phyloP scores from a whole-genome alignment of 2,113 vertebrate species.

The Catharus minimus region DNA sequence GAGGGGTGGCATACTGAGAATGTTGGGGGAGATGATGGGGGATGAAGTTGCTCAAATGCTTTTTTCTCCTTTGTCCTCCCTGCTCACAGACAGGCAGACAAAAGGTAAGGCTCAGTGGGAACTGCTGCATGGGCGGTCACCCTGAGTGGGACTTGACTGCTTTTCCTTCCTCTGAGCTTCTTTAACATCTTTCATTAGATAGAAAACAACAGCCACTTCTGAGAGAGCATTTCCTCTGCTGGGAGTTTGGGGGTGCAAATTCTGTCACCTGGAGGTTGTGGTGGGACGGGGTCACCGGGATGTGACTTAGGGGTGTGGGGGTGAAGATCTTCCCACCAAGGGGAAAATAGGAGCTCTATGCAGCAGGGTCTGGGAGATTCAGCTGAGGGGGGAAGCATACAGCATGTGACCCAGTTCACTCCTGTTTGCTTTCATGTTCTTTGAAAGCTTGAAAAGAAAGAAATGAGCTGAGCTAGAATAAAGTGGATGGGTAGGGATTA shows the following conservation, averaged over 20 bases:
- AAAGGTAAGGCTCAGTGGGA: conserved; percentile 64
- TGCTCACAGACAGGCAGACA: conserved; percentile 74
- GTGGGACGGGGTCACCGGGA: neutral
- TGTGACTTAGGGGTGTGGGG: neutral
- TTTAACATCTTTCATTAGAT: neutral
- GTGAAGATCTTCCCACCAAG: fast-evolving
- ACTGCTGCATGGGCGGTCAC: fast-evolving
- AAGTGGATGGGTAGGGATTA: neutral
- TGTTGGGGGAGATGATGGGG: fast-evolving
- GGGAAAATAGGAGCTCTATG: neutral
- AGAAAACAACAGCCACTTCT: neutral
- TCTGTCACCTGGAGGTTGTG: neutral
- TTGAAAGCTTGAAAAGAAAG: neutral
- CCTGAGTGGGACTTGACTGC: neutral
- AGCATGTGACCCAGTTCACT: neutral
- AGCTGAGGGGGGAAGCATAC: neutral
- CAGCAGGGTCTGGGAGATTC: neutral
- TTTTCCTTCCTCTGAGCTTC: neutral
- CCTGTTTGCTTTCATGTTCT: neutral
- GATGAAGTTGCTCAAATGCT: neutral
- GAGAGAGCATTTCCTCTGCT: neutral
- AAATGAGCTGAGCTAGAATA: neutral
- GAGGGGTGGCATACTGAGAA: neutral
- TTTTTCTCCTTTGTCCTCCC: conserved; percentile 21
- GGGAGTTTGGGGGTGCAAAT: neutral